Base-by-base conservation (phyloP, 1,140 invertebrate species). In the Melitaea cinxia region DNA sequence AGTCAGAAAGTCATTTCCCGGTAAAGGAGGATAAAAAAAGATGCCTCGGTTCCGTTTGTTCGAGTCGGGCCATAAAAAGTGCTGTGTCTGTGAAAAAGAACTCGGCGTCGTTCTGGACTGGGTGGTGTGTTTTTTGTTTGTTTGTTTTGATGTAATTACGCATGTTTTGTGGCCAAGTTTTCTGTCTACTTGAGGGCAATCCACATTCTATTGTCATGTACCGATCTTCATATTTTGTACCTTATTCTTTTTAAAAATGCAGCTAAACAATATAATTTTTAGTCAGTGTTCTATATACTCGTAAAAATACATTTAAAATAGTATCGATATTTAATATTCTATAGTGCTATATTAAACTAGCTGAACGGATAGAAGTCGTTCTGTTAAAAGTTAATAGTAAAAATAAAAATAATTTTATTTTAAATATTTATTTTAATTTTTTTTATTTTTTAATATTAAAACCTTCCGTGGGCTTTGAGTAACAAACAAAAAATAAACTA, bases 1-100 rank as follows among this genome's bases (percentile, higher is more conserved):
- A 91, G 88, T 84, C 89, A 88, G 91, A 91, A 91, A 91, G 91
- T 91, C 89, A 91, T 91, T 91, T 91, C 91, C 89, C 89, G 80
- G 85, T 88, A 78, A 86, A 88, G 80, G 79, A 88, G 82, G 68
- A 73, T 80, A 80, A 85, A 86, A 86, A 88, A 86, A 79, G 74
- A 84, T 17, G 37, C 37, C 5, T 42, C 37, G 75, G 78, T 73
- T 77, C 66, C 77, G 82, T 85, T 87, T 82, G 83, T 84, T 85
- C 70, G 75, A 71, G 70, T 69, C 33, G 76, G 78, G 86, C 83
- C 75, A 78, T 10, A 30, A 72, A 77, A 77, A 21, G 7, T 55
- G 77, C 79, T 76, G 66, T 59, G 50, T 63, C 45, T 63, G 35
- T 33, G 35, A 23, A 55, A 69, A 59, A 63, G 57, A 56, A 60